These are phyloP conservation scores for Lordiphosa collinella DNA, from an alignment of 1,140 invertebrate genomes.

Conservation along the genomic window DNA sequence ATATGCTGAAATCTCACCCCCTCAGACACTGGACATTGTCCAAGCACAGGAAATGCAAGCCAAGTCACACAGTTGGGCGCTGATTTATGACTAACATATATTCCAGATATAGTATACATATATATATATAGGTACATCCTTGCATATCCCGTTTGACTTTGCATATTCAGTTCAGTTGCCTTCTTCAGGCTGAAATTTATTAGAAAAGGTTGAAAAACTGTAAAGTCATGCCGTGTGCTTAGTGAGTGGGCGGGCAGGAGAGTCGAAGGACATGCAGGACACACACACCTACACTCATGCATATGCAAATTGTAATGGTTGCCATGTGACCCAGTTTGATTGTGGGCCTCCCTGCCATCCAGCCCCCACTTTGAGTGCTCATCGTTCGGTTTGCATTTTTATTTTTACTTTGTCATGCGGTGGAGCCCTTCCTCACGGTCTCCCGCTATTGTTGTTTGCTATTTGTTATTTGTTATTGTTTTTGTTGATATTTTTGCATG, in stretches of 20 bases:
- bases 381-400: slow-evolving; percentile 44
- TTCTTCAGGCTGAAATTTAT: slow-evolving; percentile 52
- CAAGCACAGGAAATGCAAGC: slow-evolving; percentile 4
- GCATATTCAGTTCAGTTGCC: slow-evolving; percentile 45
- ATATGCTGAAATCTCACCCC: slow-evolving; percentile 40
- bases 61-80: slow-evolving; percentile 34
- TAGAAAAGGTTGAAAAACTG: slow-evolving; percentile 68
- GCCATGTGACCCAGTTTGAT: slow-evolving; percentile 68
- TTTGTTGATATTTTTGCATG: slow-evolving; percentile 63
- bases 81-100: slow-evolving; percentile 50
- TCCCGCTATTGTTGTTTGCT: slow-evolving; percentile 40
- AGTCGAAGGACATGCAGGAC: slow-evolving; percentile 35
- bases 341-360: slow-evolving; percentile 38
- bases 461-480: slow-evolving; percentile 60
- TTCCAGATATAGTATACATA: slow-evolving; percentile 12
- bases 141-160: slow-evolving; percentile 54
- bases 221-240: slow-evolving; percentile 43
- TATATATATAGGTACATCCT: slow-evolving; percentile 21
- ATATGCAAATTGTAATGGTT: slow-evolving; percentile 70
- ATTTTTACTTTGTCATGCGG: slow-evolving; percentile 40
- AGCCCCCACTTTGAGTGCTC: slow-evolving; percentile 30
- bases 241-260: not conserved
- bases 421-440: slow-evolving; percentile 15
- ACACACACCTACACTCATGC: slow-evolving; percentile 45
- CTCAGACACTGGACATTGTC: slow-evolving; percentile 15